Evolutionary conservation across 2,797 vertebrate genomes (phyloP).

Genomic region (Tenualosa thibaudeaui): DNA sequence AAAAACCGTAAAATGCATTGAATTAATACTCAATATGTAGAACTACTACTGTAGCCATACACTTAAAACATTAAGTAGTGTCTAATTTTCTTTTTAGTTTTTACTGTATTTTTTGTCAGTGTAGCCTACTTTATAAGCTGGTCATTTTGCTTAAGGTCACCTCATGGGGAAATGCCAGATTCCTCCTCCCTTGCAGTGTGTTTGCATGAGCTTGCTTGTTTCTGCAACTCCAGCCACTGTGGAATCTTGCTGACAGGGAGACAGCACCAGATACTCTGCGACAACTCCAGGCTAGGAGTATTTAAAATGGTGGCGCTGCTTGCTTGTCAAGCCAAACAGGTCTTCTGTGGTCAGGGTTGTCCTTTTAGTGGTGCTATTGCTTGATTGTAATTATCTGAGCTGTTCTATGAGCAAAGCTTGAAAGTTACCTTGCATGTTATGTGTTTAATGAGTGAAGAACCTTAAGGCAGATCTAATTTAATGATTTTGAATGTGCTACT

Average conservation of each 20-base stretch:
- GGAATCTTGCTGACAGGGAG: conserved; percentile 83
- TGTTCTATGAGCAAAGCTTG: not conserved
- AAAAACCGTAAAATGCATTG: not conserved
- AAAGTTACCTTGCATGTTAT: not conserved
- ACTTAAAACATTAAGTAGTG: not conserved
- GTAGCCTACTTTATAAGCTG: not conserved
- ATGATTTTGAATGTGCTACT: not conserved
- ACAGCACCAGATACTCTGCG: conserved; percentile 77
- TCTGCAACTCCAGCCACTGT: conserved; percentile 76
- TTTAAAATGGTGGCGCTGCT: conserved; percentile 83
- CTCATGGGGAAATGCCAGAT: conserved; percentile 20
- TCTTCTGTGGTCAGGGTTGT: conserved; percentile 67
- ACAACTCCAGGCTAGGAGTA: conserved; percentile 75
- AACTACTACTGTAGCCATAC: not conserved
- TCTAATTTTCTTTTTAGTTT: not conserved
- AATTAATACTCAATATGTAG: not conserved
- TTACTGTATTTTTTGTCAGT: not conserved
- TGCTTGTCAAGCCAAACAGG: conserved; percentile 75
- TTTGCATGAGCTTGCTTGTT: conserved; percentile 54
- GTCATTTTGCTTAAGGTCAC: not conserved
- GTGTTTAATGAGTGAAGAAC: not conserved
- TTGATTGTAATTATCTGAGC: not conserved
- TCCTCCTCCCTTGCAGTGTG: conserved; percentile 28
- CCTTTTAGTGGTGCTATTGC: not conserved
- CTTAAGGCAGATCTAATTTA: not conserved